phyloP scores from a whole-genome alignment of 2,888 invertebrate species.

The Metellina segmentata region DNA sequence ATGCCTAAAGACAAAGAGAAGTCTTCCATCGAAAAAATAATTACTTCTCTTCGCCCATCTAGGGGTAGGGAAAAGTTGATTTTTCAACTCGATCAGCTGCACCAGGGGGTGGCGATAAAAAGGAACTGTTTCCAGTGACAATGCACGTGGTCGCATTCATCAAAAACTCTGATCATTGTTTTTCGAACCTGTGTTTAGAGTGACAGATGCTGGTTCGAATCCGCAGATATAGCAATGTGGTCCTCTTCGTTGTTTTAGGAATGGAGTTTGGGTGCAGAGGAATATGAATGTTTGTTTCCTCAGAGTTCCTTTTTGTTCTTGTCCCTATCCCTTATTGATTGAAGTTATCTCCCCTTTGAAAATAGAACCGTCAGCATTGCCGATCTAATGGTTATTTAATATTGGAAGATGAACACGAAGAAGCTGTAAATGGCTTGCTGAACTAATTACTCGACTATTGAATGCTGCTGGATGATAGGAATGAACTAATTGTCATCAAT shows the following conservation, averaged over 20 bases:
- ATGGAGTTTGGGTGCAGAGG: not conserved
- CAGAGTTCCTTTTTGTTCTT: not conserved
- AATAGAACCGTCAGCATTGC: not conserved
- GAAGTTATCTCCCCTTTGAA: slow-evolving; percentile 9
- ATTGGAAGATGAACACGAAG: not conserved
- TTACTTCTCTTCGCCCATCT: not conserved
- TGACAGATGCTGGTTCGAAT: not conserved
- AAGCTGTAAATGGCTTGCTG: not conserved
- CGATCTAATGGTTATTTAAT: slow-evolving; percentile 29
- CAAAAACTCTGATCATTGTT: slow-evolving; percentile 18
- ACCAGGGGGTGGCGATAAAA: not conserved
- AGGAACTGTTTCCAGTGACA: slow-evolving; percentile 27
- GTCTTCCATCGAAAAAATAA: slow-evolving; percentile 50
- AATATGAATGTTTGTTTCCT: not conserved
- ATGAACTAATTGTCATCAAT: not conserved
- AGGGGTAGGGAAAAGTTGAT: slow-evolving; percentile 35
- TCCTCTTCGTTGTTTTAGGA: not conserved
- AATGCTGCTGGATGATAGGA: not conserved
- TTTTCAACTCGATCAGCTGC: slow-evolving; percentile 7
- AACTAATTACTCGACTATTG: not conserved
- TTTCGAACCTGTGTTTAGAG: slow-evolving; percentile 12
- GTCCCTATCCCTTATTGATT: slow-evolving; percentile 6
- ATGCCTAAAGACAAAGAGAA: slow-evolving; percentile 29
- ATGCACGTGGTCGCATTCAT: slow-evolving; percentile 29
- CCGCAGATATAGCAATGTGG: not conserved